phyloP scores from a whole-genome alignment of 2,113 vertebrate species.

The Bufo gargarizans region DNA sequence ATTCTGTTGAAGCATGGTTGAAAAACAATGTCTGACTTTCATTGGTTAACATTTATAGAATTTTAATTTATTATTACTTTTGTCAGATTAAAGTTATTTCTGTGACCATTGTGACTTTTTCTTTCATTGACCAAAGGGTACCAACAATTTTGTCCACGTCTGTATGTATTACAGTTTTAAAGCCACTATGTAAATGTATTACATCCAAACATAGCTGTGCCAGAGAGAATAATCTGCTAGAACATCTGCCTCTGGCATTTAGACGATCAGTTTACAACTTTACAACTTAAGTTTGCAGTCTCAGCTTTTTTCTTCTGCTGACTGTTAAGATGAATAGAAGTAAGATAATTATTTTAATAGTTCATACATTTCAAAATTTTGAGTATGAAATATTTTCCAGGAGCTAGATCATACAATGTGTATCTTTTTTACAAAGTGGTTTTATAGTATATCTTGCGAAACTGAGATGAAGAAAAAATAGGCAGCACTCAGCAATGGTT shows the following conservation, averaged over 20 bases:
- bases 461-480: too few species aligned
- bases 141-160: too few species aligned
- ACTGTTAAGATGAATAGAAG: neutral
- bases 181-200: neutral
- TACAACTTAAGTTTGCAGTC: neutral
- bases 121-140: too few species aligned
- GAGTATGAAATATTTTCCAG: neutral
- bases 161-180: neutral
- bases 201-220: neutral
- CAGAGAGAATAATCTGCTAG: neutral
- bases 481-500: too few species aligned
- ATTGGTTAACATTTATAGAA: too few species aligned
- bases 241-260: constrained; percentile 21
- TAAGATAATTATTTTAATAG: constrained; percentile 13
- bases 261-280: constrained; percentile 7
- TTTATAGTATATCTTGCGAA: neutral
- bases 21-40: too few species aligned
- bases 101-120: too few species aligned
- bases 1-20: too few species aligned
- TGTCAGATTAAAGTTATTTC: too few species aligned
- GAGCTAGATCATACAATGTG: neutral
- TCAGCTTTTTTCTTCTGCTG: neutral
- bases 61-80: too few species aligned
- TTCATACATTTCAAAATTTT: neutral
- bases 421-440: neutral